Base-by-base conservation (phyloP, 1,140 invertebrate species). In the Anastatus disparis region DNA sequence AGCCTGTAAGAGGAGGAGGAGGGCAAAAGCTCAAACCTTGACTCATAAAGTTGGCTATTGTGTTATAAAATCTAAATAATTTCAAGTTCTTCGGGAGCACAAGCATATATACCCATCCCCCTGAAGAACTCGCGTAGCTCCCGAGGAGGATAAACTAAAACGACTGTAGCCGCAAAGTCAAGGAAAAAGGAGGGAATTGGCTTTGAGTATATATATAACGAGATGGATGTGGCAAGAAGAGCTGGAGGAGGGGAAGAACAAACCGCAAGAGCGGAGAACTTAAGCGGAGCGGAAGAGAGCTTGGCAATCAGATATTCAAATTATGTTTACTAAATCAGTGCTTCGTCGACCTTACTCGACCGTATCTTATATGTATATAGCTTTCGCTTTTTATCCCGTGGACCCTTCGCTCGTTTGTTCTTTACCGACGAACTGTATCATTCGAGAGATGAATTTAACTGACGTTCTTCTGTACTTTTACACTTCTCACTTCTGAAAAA, bases 61-160 rank as follows among this genome's bases (percentile, higher is more conserved):
- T 80, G 76, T 84, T 85, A 81, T 80, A 82, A 84, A 85, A 82
- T 85, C 78, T 84, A 83, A 85, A 85, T 85, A 84, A 85, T 85
- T 84, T 79, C 76, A 78, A 80, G 76, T 81, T 81, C 74, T 81
- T 66, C 42, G 70, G 56, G 46, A n/a, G 31, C 46, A 53, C 52
- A 59, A n/a, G n/a, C n/a, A n/a, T n/a, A n/a, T n/a, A n/a, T n/a
- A n/a, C n/a, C n/a, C n/a, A n/a, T n/a, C n/a, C n/a, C n/a, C n/a
- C n/a, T n/a, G n/a, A n/a, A n/a, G n/a, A n/a, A n/a, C n/a, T n/a
- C n/a, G n/a, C n/a, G n/a, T n/a, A n/a, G n/a, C n/a, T n/a, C n/a
- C n/a, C n/a, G n/a, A n/a, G n/a, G n/a, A n/a, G n/a, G n/a, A n/a
- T n/a, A n/a, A n/a, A n/a, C n/a, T n/a, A n/a, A n/a, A n/a, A n/a